Base-by-base conservation (phyloP, 2,888 invertebrate species). In the Pollenia labialis region DNA sequence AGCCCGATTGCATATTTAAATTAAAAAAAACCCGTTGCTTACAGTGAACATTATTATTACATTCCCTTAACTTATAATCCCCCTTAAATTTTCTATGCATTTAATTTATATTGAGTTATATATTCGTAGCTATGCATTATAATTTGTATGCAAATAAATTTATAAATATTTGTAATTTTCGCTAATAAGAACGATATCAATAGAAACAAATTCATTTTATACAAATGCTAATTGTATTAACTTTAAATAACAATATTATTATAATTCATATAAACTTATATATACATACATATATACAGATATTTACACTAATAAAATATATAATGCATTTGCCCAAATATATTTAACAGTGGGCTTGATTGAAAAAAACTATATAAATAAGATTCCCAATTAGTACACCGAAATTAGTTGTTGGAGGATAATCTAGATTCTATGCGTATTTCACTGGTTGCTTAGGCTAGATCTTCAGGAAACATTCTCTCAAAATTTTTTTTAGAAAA, bases 191-290 rank as follows among this genome's bases (percentile, higher is more conserved):
- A n/a, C 12, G 44, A 72, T 66, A 64, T 72, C 52, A 81, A 48
- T 72, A 12, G 46, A 58, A 84, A 74, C 46, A 79, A 84, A 71
- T 74, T 84, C 60, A 72, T 71, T 58, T 74, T 44, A 68, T 79
- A 52, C 66, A 74, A 79, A 74, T 84, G 79, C 68, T 69, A 79
- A 84, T 74, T 79, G 60, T 74, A 74, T 74, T 68, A 42, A 74
- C 74, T 80, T 84, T 79, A 60, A 84, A 79, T 68, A 74, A 79
- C 68, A 84, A 72, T 40, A 72, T 60, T 62, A 44, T 66, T 64
- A 11, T 48, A 40, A 32, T 12, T 18, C 32, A 32, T 14, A 11
- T 2, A 74, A 12, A 23, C 23, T n/a, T n/a, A n/a, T n/a, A n/a
- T n/a, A n/a, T n/a, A 64, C n/a, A 16, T 52, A 58, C 48, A 23